Base-by-base conservation (phyloP, 2,888 invertebrate species). In the Mylabris sibirica region DNA sequence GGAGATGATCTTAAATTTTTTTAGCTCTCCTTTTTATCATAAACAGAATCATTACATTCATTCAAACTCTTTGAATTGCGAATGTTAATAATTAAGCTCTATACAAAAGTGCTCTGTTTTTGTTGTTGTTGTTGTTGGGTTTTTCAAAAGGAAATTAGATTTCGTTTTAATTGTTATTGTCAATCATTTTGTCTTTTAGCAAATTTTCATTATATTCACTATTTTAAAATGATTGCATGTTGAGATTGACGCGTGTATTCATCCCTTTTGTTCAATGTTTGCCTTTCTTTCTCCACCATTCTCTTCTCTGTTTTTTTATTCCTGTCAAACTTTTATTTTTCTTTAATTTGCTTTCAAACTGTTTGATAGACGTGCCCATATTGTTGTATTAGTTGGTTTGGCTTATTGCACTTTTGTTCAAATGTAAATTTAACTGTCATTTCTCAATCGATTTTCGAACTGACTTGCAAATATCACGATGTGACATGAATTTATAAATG, bases 341-440 rank as follows among this genome's bases (percentile, higher is more conserved):
- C 14, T n/a, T 49, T 14, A 41, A 44, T 44, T 44, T 6, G 5
- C 5, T 17, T 20, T n/a, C 49, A 20, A 49, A 20, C 49, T 17
- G n/a, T 20, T n/a, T 49, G 49, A 49, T 20, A 49, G 20, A 9
- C 20, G 49, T 5, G 9, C 8, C 8, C 20, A 0, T 49, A 1
- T 38, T 38, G 3, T 38, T 38, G 12, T 11, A 35, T 49, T 20
- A 4, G 9, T 22, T 24, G 14, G 20, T 57, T 53, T 22, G 17
- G 2, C 17, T 53, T 22, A 22, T 53, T 53, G 53, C 11, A 41
- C 12, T 53, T 22, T 22, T 53, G 22, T 20, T 49, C 11, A 11
- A 49, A 20, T 20, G 49, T 9, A 24, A 57, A 57, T 57, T 24
- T 20, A 24, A 57, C 24, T 57, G 57, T 57, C 57, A 24, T 57